A percentile compares a stretch with the other conserved stretches of the same genome.
These are phyloP conservation scores for Venturia canescens DNA, from an alignment of 1,140 invertebrate species.

Conservation along the genomic window DNA sequence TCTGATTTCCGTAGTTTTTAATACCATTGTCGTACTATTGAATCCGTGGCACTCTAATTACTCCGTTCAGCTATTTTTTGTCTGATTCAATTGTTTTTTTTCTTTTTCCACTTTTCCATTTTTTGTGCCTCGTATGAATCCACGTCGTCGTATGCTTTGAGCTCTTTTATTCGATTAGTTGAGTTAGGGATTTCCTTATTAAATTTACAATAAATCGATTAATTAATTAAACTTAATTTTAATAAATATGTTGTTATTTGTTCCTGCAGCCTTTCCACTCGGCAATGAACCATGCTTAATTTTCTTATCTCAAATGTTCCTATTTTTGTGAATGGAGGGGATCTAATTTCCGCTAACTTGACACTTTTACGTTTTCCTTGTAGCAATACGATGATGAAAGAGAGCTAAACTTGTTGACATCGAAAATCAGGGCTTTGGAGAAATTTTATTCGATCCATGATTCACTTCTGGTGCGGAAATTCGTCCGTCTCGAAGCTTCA, in stretches of 20 bases:
- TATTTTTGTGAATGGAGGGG: background rate
- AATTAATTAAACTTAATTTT: too few species aligned
- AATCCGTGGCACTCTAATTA: background rate
- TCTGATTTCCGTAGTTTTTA: background rate
- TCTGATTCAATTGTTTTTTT: background rate
- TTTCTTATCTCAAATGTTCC: background rate
- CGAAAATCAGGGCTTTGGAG: too few species aligned
- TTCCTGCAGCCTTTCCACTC: background rate
- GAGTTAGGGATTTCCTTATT: background rate
- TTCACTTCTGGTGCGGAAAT: too few species aligned
- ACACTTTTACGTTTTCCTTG: background rate
- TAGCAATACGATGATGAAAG: background rate
- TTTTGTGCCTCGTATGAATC: background rate
- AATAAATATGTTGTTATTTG: too few species aligned
- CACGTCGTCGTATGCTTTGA: too few species aligned
- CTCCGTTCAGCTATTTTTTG: too few species aligned
- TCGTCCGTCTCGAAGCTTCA: too few species aligned
- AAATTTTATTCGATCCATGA: too few species aligned
- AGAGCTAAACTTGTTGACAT: too few species aligned
- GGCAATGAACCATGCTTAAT: background rate
- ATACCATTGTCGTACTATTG: background rate
- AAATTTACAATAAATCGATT: background rate
- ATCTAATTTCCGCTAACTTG: slow-evolving; percentile 28
- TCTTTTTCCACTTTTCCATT: background rate
- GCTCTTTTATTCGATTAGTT: too few species aligned